Percentiles rank a stretch among this genome's conserved stretches.
These are phyloP conservation scores for Pseudonaja textilis DNA, from an alignment of 2,113 vertebrate species.

Conservation along the genomic window DNA sequence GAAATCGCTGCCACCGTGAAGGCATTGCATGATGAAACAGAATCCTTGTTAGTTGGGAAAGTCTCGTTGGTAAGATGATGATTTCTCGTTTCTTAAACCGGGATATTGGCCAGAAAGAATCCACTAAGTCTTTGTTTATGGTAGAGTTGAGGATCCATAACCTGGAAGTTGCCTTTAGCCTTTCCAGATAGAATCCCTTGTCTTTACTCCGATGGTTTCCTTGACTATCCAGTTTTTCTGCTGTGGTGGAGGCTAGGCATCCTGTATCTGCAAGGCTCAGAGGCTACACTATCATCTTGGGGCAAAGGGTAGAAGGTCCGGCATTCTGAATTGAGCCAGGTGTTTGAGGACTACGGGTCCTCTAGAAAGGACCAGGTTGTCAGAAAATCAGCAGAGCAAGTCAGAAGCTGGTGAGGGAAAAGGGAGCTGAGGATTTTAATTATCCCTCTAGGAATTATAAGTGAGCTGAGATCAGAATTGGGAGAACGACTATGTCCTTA, in stretches of 20 bases:
- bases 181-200: not conserved
- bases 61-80: constrained; percentile 86
- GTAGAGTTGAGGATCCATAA: not conserved
- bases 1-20: constrained; percentile 94
- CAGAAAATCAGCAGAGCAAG: not conserved
- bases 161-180: not conserved
- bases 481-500: not conserved
- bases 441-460: not conserved
- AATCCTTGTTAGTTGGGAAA: constrained; percentile 88
- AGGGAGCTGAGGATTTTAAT: not conserved
- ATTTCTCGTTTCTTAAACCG: not conserved
- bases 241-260: not conserved
- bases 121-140: not conserved
- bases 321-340: not conserved
- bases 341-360: too few relatives aligned
- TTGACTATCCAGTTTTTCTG: not conserved
- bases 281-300: not conserved
- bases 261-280: not conserved
- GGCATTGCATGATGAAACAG: constrained; percentile 94
- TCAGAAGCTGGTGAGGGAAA: not conserved
- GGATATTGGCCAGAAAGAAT: not conserved
- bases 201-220: not conserved
- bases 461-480: not conserved
- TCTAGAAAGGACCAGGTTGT: not conserved
- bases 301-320: not conserved